These are phyloP conservation scores for Chymomyza amoena DNA, from an alignment of 2,888 invertebrate genomes.

Conservation along the genomic window DNA sequence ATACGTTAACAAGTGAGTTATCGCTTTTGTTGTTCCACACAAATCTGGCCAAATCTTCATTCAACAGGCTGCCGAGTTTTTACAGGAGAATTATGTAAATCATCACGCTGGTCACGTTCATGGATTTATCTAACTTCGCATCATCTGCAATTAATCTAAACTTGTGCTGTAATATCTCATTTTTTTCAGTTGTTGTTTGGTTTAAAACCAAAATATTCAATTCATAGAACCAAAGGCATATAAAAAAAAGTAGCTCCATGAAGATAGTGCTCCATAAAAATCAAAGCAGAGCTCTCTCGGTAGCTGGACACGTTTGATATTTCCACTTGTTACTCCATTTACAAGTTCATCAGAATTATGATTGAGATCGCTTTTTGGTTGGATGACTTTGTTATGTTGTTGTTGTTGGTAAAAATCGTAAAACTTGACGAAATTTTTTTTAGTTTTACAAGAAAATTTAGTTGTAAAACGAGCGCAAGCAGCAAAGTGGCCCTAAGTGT, in stretches of 20 bases:
- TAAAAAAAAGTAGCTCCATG: neutral
- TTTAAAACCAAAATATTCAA: slow-evolving; percentile 21
- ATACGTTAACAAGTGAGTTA: too few species aligned
- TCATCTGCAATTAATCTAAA: slow-evolving; percentile 68
- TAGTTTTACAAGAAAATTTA: slow-evolving; percentile 54
- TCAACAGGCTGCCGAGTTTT: neutral
- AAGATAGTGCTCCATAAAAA: too few species aligned
- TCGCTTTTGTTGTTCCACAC: neutral
- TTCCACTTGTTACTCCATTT: slow-evolving; percentile 74
- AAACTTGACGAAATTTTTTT: slow-evolving; percentile 38
- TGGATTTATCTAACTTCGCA: slow-evolving; percentile 41
- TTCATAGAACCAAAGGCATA: slow-evolving; percentile 54
- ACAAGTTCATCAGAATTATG: slow-evolving; percentile 70
- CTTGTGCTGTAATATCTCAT: slow-evolving; percentile 66
- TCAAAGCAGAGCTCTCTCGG: too few species aligned
- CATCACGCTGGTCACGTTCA: slow-evolving; percentile 42
- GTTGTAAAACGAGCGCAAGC: slow-evolving; percentile 53
- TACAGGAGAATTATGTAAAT: neutral
- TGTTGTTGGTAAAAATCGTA: slow-evolving; percentile 38
- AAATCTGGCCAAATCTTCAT: neutral
- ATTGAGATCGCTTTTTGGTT: slow-evolving; percentile 65
- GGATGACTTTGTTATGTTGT: slow-evolving; percentile 25
- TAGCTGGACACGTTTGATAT: slow-evolving; percentile 5
- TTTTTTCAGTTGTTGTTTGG: slow-evolving; percentile 42
- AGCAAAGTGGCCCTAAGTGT: slow-evolving; percentile 25